Conservation (phyloP, 2,797 vertebrate genomes). For the Etheostoma nigrum region DNA sequence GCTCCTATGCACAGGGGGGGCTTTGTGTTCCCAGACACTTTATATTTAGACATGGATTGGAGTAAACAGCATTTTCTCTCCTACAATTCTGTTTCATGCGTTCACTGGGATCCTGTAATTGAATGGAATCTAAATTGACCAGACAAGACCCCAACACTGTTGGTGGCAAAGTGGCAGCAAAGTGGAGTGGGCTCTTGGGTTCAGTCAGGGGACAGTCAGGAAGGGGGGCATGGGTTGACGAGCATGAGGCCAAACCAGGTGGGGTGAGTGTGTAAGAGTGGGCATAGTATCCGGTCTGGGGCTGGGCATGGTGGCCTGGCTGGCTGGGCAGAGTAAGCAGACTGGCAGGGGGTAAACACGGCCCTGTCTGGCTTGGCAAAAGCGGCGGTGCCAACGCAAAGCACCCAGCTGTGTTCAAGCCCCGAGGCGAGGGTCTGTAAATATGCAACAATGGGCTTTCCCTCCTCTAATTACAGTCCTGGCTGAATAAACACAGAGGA, state of each 20-base stretch:
- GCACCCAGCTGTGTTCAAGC: constrained; percentile 76
- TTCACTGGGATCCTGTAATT: constrained; percentile 57
- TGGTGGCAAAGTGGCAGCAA: constrained; percentile 71
- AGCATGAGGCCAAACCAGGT: constrained; percentile 54
- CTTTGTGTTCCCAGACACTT: constrained; percentile 61
- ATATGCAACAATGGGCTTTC: constrained; percentile 75
- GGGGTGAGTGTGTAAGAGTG: constrained; percentile 54
- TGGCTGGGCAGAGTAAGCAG: constrained; percentile 57
- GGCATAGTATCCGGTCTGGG: constrained; percentile 50
- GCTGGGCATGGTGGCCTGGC: constrained; percentile 43
- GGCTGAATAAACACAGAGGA: constrained; percentile 73
- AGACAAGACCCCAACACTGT: constrained; percentile 69
- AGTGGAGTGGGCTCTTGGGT: constrained; percentile 69
- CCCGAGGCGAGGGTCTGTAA: constrained; percentile 57
- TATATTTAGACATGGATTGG: constrained; percentile 60
- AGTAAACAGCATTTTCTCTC: constrained; percentile 51
- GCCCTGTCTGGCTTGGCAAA: constrained; percentile 70
- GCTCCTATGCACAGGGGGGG: constrained; percentile 44
- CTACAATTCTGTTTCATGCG: constrained; percentile 26
- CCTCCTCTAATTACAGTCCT: constrained; percentile 72
- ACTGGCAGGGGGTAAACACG: constrained; percentile 63
- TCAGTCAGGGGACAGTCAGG: constrained; percentile 76
- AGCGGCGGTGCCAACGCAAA: constrained; percentile 59
- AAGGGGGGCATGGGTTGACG: constrained; percentile 29
- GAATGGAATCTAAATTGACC: constrained; percentile 72